These are phyloP conservation scores for Epicauta chinensis DNA, from an alignment of 1,140 invertebrate genomes.

Conservation along the genomic window DNA sequence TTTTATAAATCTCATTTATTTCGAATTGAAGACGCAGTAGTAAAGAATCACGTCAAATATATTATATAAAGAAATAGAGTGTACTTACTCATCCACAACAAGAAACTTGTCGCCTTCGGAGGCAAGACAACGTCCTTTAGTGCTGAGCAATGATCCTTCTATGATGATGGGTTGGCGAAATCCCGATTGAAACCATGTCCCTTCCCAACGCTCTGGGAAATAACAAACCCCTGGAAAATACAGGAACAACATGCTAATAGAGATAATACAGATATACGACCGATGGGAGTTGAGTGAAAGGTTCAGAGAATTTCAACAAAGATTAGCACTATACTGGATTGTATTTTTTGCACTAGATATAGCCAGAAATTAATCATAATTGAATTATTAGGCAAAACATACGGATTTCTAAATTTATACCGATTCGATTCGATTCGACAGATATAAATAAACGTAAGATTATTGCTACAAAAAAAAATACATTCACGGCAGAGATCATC, in stretches of 20 bases:
- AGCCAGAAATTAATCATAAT: slow-evolving; percentile 13
- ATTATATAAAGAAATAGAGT: not conserved
- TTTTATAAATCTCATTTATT: no score
- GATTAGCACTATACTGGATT: no score
- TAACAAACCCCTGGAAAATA: slow-evolving; percentile 57
- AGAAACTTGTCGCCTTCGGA: slow-evolving; percentile 79
- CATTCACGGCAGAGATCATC: no score
- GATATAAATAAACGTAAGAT: no score
- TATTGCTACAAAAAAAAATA: no score
- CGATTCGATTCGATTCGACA: no score
- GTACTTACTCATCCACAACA: slow-evolving; percentile 73
- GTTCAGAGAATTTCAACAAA: no score
- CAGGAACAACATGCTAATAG: slow-evolving; percentile 7
- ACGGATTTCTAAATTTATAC: no score
- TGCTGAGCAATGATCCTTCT: slow-evolving; percentile 68
- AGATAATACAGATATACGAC: slow-evolving; percentile 16
- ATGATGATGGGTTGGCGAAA: slow-evolving; percentile 73
- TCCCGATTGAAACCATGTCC: slow-evolving; percentile 79
- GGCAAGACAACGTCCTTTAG: slow-evolving; percentile 71
- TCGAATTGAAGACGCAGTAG: no score
- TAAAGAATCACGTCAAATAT: no score
- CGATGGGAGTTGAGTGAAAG: not conserved
- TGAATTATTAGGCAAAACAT: slow-evolving; percentile 2
- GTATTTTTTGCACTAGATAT: no score
- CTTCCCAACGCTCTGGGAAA: slow-evolving; percentile 72